Evolutionary conservation across 2,888 invertebrate species (phyloP).

Genomic region (Tryphoninae sp.): DNA sequence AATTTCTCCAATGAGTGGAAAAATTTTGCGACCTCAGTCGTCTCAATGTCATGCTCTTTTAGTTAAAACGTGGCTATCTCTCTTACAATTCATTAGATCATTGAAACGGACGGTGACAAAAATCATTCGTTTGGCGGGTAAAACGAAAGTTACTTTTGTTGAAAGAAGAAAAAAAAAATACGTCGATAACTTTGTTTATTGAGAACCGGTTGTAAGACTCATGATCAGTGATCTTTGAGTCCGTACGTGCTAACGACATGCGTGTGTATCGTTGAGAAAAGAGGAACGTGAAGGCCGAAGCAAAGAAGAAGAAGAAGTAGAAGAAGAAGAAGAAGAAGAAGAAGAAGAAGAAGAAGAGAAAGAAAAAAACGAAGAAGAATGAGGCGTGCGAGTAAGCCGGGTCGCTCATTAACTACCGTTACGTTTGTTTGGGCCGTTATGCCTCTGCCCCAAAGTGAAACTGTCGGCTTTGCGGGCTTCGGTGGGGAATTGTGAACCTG

Average conservation of each 20-base stretch:
- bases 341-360: conserved; percentile 25
- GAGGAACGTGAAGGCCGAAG: conserved; percentile 48
- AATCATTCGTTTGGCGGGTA: conserved; percentile 19
- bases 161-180: conserved; percentile 32
- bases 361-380: conserved; percentile 35
- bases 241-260: conserved; percentile 14
- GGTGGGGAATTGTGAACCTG: conserved; percentile 14
- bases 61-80: not conserved
- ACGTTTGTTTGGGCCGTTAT: conserved; percentile 81
- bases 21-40: too few relatives aligned
- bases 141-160: conserved; percentile 58
- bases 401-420: conserved; percentile 80
- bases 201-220: conserved; percentile 56
- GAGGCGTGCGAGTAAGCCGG: conserved; percentile 61
- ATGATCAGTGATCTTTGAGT: conserved; percentile 39
- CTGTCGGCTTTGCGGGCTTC: conserved; percentile 56
- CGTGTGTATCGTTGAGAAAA: conserved; percentile 6
- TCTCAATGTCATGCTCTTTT: too few relatives aligned
- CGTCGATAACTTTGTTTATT: conserved; percentile 35
- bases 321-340: conserved; percentile 9
- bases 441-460: conserved; percentile 77
- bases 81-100: not conserved
- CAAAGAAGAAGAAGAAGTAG: conserved; percentile 6
- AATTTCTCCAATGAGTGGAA: too few relatives aligned
- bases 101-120: conserved; percentile 7